phyloP scores from a whole-genome alignment of 1,140 invertebrate species.

The Drosophila subpulchrella region DNA sequence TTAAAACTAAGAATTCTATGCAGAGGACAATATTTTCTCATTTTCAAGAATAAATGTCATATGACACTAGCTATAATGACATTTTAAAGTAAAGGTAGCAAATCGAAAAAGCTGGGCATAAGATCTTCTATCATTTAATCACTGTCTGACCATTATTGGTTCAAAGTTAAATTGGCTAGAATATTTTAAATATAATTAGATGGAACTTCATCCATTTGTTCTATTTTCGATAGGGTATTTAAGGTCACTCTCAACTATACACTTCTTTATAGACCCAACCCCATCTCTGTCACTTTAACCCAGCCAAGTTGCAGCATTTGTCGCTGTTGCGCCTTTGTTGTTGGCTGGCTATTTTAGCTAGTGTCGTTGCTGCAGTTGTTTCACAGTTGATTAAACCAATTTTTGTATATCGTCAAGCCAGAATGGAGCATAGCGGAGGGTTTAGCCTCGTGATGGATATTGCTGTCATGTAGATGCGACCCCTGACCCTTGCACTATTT shows the following conservation, averaged over 20 bases:
- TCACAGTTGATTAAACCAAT: constrained; percentile 83
- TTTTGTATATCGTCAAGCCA: constrained; percentile 75
- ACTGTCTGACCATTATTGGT: too few species aligned
- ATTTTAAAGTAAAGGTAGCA: too few species aligned
- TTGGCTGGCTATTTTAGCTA: constrained; percentile 52
- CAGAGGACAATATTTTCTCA: too few species aligned
- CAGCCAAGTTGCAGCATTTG: constrained; percentile 56
- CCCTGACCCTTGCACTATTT: constrained; percentile 16
- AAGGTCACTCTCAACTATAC: not conserved
- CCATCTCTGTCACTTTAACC: constrained; percentile 38
- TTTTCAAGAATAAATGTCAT: too few species aligned
- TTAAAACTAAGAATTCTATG: too few species aligned
- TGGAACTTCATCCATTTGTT: not conserved
- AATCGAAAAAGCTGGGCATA: too few species aligned
- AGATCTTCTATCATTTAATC: too few species aligned
- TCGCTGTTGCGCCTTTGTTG: constrained; percentile 41
- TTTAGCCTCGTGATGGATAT: constrained; percentile 76
- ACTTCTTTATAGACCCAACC: constrained; percentile 23
- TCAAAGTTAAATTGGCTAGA: too few species aligned
- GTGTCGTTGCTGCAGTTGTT: constrained; percentile 73
- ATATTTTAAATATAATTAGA: not conserved
- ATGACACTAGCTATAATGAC: too few species aligned
- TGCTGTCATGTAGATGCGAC: constrained; percentile 69
- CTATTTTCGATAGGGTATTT: not conserved
- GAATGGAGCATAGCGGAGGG: constrained; percentile 22